Percentiles rank a stretch among this genome's conserved stretches.
phyloP scores from a whole-genome alignment of 2,113 vertebrate genomes.

The Isurus oxyrinchus region DNA sequence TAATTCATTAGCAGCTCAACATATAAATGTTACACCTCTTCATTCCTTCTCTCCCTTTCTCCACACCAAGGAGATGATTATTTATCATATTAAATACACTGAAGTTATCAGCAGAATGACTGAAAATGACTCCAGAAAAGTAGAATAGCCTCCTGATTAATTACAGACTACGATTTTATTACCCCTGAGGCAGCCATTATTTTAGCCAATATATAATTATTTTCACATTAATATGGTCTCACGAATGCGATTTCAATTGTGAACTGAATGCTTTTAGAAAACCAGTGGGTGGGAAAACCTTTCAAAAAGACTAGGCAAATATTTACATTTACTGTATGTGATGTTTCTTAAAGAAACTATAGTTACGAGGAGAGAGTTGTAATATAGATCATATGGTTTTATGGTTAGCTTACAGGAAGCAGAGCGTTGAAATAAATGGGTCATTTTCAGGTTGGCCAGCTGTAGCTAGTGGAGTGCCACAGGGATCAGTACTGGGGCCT shows the following conservation, averaged over 20 bases:
- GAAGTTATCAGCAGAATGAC: background rate
- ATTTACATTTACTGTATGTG: no score
- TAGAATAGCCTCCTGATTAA: background rate
- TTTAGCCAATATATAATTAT: background rate
- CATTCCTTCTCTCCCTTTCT: background rate
- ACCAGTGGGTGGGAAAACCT: background rate
- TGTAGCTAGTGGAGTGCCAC: no score
- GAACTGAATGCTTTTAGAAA: background rate
- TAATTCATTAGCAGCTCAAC: background rate
- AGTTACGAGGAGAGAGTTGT: background rate
- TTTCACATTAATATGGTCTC: background rate
- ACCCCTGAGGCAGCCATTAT: background rate
- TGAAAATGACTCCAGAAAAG: background rate
- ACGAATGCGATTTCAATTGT: background rate
- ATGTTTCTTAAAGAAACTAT: background rate
- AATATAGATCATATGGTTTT: no score
- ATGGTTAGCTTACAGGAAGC: no score
- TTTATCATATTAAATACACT: slow-evolving; percentile 6
- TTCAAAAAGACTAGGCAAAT: background rate
- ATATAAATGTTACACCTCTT: background rate
- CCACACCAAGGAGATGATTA: background rate
- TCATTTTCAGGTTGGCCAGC: no score
- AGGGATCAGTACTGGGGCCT: no score
- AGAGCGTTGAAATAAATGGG: no score
- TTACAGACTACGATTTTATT: background rate